A percentile compares a stretch with the other conserved stretches of the same genome.
Conservation (phyloP, 2,888 invertebrate species). For the Melieria crassipennis region DNA sequence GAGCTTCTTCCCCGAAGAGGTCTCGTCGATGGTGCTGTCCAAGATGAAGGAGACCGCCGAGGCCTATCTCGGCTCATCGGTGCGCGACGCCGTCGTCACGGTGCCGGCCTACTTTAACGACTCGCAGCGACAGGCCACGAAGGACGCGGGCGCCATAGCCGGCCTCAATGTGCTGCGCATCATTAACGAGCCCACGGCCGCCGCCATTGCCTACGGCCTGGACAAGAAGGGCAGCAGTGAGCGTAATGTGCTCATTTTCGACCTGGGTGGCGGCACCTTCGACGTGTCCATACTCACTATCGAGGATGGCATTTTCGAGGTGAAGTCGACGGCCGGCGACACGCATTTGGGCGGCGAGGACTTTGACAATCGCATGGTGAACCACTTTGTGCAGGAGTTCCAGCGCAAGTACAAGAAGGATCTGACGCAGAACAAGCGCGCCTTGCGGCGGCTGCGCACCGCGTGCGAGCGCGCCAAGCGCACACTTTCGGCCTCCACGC, state of each 20-base stretch:
- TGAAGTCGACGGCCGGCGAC: conserved; percentile 79
- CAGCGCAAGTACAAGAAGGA: conserved; percentile 92
- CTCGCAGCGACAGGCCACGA: conserved; percentile 80
- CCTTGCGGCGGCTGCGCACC: conserved; percentile 86
- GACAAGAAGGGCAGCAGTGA: conserved; percentile 84
- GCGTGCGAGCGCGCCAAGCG: conserved; percentile 90
- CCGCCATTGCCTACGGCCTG: conserved; percentile 91
- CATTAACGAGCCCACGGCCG: conserved; percentile 92
- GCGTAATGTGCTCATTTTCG: conserved; percentile 79
- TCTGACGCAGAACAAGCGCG: conserved; percentile 83
- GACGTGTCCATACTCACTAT: conserved; percentile 91
- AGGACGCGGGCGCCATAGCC: conserved; percentile 84
- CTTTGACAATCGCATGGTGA: conserved; percentile 85
- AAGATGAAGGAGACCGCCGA: conserved; percentile 89
- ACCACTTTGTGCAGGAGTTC: conserved; percentile 88
- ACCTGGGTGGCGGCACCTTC: conserved; percentile 84
- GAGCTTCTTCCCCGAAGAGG: conserved; percentile 91
- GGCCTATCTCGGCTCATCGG: conserved; percentile 74
- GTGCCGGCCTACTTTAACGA: conserved; percentile 86
- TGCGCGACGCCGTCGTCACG: conserved; percentile 81
- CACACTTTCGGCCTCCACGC: conserved; percentile 83
- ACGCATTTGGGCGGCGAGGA: conserved; percentile 63
- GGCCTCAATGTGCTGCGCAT: conserved; percentile 91
- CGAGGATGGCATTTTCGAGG: conserved; percentile 94
- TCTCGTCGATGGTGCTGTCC: conserved; percentile 90